phyloP scores from a whole-genome alignment of 2,888 invertebrate genomes.

The Sphaerophoria taeniata region DNA sequence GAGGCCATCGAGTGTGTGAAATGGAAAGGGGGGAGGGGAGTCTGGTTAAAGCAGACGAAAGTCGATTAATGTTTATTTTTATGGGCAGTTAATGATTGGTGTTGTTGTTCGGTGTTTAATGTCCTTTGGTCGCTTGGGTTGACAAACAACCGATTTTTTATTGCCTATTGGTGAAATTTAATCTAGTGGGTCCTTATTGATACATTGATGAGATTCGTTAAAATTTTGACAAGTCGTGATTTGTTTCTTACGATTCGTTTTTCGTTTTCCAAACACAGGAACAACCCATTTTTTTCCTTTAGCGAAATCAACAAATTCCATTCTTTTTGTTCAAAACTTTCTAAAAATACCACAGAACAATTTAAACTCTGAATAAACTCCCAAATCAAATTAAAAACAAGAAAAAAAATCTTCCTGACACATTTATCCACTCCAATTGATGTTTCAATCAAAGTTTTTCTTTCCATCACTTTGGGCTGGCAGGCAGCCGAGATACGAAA shows the following conservation, averaged over 20 bases:
- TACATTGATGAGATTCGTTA: not conserved
- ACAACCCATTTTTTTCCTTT: not conserved
- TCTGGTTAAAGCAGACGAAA: not conserved
- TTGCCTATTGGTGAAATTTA: not conserved
- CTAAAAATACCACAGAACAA: conserved; percentile 6
- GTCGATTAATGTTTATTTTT: conserved; percentile 31
- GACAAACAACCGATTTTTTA: conserved; percentile 6
- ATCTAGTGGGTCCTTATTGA: not conserved
- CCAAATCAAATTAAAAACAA: conserved; percentile 2
- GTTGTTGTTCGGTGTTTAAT: not conserved
- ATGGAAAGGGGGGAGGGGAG: not conserved
- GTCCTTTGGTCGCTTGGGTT: conserved; percentile 8
- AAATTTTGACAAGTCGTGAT: too few relatives aligned
- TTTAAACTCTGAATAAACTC: not conserved
- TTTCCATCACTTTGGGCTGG: not conserved
- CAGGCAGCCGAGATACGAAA: not conserved
- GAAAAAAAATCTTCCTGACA: not conserved
- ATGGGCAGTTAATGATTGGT: conserved; percentile 11
- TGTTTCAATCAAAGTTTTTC: conserved; percentile 14
- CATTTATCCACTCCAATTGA: conserved; percentile 9
- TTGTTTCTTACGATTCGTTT: too few relatives aligned
- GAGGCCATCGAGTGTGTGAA: too few relatives aligned
- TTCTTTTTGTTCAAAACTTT: not conserved
- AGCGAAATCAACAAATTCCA: not conserved
- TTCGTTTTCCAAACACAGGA: not conserved